phyloP scores from a whole-genome alignment of 2,113 vertebrate genomes.

The Ariopsis seemanni region DNA sequence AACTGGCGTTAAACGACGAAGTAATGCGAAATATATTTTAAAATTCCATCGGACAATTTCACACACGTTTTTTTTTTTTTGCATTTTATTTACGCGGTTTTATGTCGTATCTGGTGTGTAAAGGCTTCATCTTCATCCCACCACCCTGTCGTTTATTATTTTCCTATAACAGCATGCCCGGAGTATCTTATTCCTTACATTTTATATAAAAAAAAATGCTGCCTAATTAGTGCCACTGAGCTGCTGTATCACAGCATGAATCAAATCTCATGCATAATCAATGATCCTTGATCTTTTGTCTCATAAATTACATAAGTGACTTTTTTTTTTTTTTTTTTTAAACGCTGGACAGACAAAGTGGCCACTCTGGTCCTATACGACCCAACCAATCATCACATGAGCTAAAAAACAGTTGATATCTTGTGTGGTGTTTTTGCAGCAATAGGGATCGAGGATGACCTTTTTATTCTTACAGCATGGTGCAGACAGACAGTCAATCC shows the following conservation, averaged over 20 bases:
- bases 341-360: not conserved
- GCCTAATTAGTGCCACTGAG: not conserved
- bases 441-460: not conserved
- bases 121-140: not conserved
- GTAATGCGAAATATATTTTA: too few species aligned
- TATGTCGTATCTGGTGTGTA: too few species aligned
- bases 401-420: not conserved
- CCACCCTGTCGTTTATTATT: not conserved
- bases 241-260: not conserved
- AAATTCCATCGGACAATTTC: too few species aligned
- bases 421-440: not conserved
- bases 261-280: not conserved
- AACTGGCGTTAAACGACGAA: too few species aligned
- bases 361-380: not conserved
- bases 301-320: not conserved
- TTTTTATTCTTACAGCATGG: constrained; percentile 17
- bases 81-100: too few species aligned
- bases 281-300: not conserved
- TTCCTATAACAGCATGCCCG: not conserved
- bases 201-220: not conserved
- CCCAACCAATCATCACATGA: not conserved
- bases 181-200: not conserved
- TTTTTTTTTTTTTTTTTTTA: not conserved
- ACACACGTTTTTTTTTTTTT: too few species aligned
- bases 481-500: not conserved